These are phyloP conservation scores for Drosophila mimetica DNA, from an alignment of 2,888 invertebrate species.

Conservation along the genomic window DNA sequence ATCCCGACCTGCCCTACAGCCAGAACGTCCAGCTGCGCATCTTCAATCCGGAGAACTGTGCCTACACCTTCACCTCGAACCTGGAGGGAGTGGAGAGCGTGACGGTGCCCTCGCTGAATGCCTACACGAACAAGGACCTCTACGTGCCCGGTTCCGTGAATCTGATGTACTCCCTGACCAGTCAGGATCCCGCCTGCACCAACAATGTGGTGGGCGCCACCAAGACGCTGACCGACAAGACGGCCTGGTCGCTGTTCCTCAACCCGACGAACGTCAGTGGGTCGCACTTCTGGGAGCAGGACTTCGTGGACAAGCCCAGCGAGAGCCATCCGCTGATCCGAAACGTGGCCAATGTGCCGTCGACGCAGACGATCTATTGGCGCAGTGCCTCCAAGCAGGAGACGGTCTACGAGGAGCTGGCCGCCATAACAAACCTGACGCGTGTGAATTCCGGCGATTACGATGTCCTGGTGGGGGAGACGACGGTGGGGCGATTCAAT, in stretches of 20 bases:
- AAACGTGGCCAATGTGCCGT: slow-evolving; percentile 68
- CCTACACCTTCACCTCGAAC: slow-evolving; percentile 68
- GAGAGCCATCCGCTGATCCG: slow-evolving; percentile 76
- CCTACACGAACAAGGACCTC: slow-evolving; percentile 71
- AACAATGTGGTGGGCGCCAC: background rate
- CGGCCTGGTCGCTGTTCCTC: slow-evolving; percentile 77
- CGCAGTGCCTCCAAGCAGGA: slow-evolving; percentile 44
- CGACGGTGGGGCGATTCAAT: slow-evolving; percentile 8
- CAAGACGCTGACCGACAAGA: slow-evolving; percentile 33
- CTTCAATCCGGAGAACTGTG: slow-evolving; percentile 88
- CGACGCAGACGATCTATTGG: slow-evolving; percentile 61
- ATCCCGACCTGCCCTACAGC: slow-evolving; percentile 86
- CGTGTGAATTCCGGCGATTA: slow-evolving; percentile 67
- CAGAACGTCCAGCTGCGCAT: slow-evolving; percentile 89
- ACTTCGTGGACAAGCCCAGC: slow-evolving; percentile 80
- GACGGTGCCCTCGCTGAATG: slow-evolving; percentile 50
- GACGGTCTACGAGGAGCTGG: slow-evolving; percentile 53
- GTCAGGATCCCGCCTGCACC: slow-evolving; percentile 39
- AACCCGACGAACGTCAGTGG: slow-evolving; percentile 43
- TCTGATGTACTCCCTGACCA: slow-evolving; percentile 38
- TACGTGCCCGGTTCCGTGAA: slow-evolving; percentile 36
- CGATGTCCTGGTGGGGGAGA: slow-evolving; percentile 57
- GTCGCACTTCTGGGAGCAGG: slow-evolving; percentile 44
- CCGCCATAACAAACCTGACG: slow-evolving; percentile 51
- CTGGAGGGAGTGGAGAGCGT: slow-evolving; percentile 49